phyloP scores from a whole-genome alignment of 2,888 invertebrate species.

The Lasioglossum calceatum region DNA sequence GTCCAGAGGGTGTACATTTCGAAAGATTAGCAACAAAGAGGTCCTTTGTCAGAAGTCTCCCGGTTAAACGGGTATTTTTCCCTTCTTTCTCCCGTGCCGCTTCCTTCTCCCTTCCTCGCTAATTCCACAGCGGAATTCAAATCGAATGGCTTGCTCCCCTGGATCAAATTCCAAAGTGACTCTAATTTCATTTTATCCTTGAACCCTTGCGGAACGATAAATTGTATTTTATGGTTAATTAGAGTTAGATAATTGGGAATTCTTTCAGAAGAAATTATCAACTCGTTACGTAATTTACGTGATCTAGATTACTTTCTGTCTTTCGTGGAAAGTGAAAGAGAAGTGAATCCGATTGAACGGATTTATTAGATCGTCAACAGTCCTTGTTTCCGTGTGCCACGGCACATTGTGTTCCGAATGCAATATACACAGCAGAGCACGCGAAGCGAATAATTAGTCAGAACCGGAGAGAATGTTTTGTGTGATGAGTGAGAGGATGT shows the following conservation, averaged over 20 bases:
- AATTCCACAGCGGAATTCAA: background rate
- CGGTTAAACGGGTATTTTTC: constrained; percentile 26
- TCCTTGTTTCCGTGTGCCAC: background rate
- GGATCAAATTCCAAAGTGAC: background rate
- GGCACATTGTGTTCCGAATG: background rate
- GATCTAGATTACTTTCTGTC: background rate
- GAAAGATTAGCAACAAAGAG: constrained; percentile 59
- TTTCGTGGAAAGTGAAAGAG: background rate
- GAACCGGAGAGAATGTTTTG: background rate
- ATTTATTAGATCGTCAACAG: background rate
- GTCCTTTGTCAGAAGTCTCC: constrained; percentile 47
- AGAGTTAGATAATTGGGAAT: too few species aligned
- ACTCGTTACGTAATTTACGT: too few species aligned
- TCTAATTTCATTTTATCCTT: background rate
- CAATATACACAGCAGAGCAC: background rate
- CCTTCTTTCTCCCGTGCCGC: background rate
- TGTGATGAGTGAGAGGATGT: background rate
- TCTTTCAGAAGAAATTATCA: too few species aligned
- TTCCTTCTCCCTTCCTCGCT: background rate
- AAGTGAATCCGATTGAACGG: background rate
- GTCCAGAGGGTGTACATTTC: constrained; percentile 34
- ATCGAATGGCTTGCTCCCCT: background rate
- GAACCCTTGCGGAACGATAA: background rate
- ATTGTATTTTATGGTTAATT: too few species aligned
- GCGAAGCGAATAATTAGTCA: background rate